Evolutionary conservation across 2,797 vertebrate genomes (phyloP).

Genomic region (Manis javanica): DNA sequence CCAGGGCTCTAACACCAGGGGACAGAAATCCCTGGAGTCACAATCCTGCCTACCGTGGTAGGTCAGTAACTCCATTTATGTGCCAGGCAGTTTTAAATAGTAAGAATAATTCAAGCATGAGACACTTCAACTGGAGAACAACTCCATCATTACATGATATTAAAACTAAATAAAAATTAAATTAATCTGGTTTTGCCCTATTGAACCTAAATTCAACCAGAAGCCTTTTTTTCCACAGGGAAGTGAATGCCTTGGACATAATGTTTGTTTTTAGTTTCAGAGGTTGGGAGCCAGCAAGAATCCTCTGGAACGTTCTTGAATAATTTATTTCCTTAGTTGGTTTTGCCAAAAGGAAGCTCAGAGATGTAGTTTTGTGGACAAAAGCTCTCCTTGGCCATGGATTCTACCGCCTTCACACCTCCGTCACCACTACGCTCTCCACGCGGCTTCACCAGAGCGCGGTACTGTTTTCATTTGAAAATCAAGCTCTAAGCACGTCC

Average conservation of each 20-base stretch:
- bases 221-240: background rate
- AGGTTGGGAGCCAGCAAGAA: background rate
- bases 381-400: accelerated
- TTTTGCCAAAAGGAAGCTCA: background rate
- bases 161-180: slow-evolving; percentile 50
- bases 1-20: background rate
- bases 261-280: background rate
- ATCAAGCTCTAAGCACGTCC: background rate
- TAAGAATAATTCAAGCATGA: background rate
- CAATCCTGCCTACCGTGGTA: background rate
- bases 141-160: background rate
- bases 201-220: background rate
- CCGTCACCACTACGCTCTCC: accelerated
- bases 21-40: background rate
- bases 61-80: background rate
- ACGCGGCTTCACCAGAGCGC: accelerated
- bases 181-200: background rate
- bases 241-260: background rate
- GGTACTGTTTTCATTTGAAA: background rate
- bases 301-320: background rate
- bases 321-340: background rate
- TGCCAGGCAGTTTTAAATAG: background rate
- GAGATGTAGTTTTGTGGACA: background rate
- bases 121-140: background rate
- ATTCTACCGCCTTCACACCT: background rate